Evolutionary conservation across 2,888 invertebrate species (phyloP).

Genomic region (Adelognathus sp.): DNA sequence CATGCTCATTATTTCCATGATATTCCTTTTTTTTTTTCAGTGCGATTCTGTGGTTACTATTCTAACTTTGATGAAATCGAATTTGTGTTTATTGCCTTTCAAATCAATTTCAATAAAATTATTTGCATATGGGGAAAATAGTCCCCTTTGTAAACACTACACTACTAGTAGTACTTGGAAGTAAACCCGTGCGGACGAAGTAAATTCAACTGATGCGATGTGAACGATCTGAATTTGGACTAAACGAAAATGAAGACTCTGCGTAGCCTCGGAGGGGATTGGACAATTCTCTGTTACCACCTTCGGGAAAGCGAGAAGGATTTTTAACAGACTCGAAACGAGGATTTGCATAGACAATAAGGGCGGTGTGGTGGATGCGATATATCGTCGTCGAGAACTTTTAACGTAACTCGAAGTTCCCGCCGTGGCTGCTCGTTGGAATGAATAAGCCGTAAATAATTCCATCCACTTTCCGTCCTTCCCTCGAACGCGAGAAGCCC

Average conservation of each 20-base stretch:
- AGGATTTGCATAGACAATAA: slow-evolving; percentile 77
- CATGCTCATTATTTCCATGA: no score
- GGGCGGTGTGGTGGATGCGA: slow-evolving; percentile 61
- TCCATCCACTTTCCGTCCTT: slow-evolving; percentile 59
- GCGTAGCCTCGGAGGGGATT: slow-evolving; percentile 5
- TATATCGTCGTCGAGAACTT: slow-evolving; percentile 75
- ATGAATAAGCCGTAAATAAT: slow-evolving; percentile 76
- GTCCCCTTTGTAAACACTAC: no score
- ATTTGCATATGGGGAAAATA: no score
- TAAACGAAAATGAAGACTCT: neutral
- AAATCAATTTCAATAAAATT: no score
- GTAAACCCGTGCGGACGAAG: no score
- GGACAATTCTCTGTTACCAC: slow-evolving; percentile 9
- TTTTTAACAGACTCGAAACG: slow-evolving; percentile 74
- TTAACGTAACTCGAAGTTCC: slow-evolving; percentile 67
- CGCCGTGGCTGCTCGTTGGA: slow-evolving; percentile 51
- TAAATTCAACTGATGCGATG: no score
- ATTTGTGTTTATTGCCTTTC: no score
- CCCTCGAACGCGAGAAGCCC: slow-evolving; percentile 8
- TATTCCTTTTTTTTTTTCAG: neutral
- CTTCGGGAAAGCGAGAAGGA: slow-evolving; percentile 67
- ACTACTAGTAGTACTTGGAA: no score
- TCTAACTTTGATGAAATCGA: no score
- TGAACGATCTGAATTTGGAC: neutral
- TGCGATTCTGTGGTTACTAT: no score